These are phyloP conservation scores for Eristalis pertinax DNA, from an alignment of 2,888 invertebrate genomes.

Conservation along the genomic window DNA sequence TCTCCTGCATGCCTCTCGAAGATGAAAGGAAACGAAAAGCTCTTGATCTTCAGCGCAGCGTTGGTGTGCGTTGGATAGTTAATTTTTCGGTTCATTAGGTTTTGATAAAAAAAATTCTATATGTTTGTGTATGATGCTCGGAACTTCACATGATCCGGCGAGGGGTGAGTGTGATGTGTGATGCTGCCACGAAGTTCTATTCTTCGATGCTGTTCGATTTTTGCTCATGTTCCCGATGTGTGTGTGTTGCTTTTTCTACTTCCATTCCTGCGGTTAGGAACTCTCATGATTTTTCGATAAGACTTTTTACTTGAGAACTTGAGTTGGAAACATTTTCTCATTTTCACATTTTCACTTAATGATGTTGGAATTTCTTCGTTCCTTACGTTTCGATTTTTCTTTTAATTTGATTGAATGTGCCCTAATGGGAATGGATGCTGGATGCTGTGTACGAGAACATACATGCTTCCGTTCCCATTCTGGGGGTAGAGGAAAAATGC, in stretches of 20 bases:
- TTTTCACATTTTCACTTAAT: not conserved
- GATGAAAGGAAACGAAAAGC: not conserved
- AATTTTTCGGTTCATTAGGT: conserved; percentile 48
- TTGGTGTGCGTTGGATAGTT: conserved; percentile 36
- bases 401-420: not conserved
- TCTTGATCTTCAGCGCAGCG: not conserved
- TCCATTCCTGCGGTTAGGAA: not conserved
- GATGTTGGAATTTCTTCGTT: not conserved
- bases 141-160: not conserved
- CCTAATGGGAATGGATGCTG: too few relatives aligned
- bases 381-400: not conserved
- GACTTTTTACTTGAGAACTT: not conserved
- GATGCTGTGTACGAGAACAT: too few relatives aligned
- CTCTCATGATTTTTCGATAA: conserved; percentile 11
- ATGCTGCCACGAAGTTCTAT: not conserved
- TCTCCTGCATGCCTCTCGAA: not conserved
- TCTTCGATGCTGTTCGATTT: not conserved
- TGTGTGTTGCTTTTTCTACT: not conserved
- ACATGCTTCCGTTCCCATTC: too few relatives aligned
- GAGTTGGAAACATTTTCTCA: not conserved
- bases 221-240: not conserved
- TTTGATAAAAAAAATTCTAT: conserved; percentile 1
- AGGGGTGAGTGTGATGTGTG: too few relatives aligned
- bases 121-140: not conserved
- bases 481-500: too few relatives aligned